Evolutionary conservation across 2,797 vertebrate genomes (phyloP).

Genomic region (Liparis tanakae): DNA sequence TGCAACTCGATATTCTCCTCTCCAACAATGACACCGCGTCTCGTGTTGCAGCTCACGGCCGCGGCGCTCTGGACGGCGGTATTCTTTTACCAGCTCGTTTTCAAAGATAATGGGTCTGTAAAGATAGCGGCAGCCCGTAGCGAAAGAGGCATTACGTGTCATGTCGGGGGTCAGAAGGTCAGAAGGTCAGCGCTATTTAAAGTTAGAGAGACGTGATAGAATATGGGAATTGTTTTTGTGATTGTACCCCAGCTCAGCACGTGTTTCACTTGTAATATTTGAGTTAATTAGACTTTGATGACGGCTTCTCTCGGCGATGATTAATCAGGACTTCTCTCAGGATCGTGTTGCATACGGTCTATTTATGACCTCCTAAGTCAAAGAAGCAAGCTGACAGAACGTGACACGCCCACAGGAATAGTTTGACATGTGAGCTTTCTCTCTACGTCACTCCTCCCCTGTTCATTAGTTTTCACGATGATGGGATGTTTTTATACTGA

Average conservation of each 20-base stretch:
- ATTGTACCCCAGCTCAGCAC: neutral
- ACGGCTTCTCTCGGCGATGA: slow-evolving; percentile 42
- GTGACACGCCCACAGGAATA: slow-evolving; percentile 31
- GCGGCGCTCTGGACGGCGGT: slow-evolving; percentile 35
- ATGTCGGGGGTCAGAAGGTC: slow-evolving; percentile 52
- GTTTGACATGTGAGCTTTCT: neutral
- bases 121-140: slow-evolving; percentile 53
- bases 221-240: neutral
- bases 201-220: neutral
- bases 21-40: slow-evolving; percentile 44
- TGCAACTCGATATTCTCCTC: slow-evolving; percentile 58
- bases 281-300: slow-evolving; percentile 27
- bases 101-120: slow-evolving; percentile 50
- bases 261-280: slow-evolving; percentile 18
- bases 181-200: slow-evolving; percentile 42
- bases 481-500: neutral
- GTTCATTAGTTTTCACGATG: neutral
- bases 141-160: slow-evolving; percentile 12
- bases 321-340: slow-evolving; percentile 23
- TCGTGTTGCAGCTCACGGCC: slow-evolving; percentile 63
- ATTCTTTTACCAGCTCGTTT: slow-evolving; percentile 56
- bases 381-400: slow-evolving; percentile 27
- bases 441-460: neutral
- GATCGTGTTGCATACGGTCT: slow-evolving; percentile 64
- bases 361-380: slow-evolving; percentile 58